A percentile compares a stretch with the other conserved stretches of the same genome.
phyloP scores from a whole-genome alignment of 1,140 invertebrate genomes.

The Apis cerana region DNA sequence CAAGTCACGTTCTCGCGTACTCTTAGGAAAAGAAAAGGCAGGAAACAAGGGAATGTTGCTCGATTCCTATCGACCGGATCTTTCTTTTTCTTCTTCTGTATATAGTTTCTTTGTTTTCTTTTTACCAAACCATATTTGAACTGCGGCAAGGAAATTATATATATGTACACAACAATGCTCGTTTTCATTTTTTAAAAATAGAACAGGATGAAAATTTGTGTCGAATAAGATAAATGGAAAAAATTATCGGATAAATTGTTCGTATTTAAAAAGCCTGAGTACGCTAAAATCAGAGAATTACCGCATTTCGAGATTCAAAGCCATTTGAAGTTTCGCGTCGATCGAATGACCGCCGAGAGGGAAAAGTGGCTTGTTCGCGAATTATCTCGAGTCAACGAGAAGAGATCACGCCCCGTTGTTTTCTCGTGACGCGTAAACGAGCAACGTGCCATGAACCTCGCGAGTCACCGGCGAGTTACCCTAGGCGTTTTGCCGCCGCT shows the following conservation, averaged over 20 bases:
- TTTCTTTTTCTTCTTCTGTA: background rate
- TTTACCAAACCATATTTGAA: too few relatives aligned
- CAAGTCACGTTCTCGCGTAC: background rate
- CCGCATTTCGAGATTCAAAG: background rate
- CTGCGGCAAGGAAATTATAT: too few relatives aligned
- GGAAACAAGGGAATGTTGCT: background rate
- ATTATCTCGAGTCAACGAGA: conserved; percentile 11
- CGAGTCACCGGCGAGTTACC: conserved; percentile 11
- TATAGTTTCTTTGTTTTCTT: too few relatives aligned
- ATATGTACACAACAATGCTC: too few relatives aligned
- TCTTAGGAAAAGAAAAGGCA: background rate
- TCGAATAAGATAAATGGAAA: too few relatives aligned
- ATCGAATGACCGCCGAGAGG: background rate
- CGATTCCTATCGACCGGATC: background rate
- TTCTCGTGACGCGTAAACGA: conserved; percentile 10
- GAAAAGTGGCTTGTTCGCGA: background rate
- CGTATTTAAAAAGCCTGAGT: too few relatives aligned
- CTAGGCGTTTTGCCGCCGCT: background rate
- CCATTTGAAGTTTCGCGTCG: background rate
- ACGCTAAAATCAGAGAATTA: background rate
- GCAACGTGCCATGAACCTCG: background rate
- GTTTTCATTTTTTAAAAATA: too few relatives aligned
- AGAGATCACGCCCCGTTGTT: background rate
- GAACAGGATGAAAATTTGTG: too few relatives aligned
- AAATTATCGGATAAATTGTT: too few relatives aligned